Percentiles rank a stretch among this genome's conserved stretches.
These are phyloP conservation scores for Bungarus multicinctus DNA, from an alignment of 2,113 vertebrate genomes.

Conservation along the genomic window DNA sequence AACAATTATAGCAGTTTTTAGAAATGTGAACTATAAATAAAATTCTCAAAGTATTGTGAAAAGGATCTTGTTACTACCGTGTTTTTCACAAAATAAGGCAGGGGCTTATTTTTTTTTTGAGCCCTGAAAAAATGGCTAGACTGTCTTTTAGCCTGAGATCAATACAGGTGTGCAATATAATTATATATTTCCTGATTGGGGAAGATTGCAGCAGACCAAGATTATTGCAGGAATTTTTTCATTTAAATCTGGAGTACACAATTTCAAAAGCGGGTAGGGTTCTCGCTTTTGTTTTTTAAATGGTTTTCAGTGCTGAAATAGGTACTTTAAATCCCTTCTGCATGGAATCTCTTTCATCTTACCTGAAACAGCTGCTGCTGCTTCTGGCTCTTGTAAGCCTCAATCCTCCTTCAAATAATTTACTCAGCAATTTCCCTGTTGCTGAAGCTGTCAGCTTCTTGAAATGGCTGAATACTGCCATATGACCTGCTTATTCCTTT, in stretches of 20 bases:
- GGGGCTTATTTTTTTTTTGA: too few relatives aligned
- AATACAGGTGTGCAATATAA: not conserved
- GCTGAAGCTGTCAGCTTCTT: not conserved
- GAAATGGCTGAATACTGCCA: not conserved
- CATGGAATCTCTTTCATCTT: not conserved
- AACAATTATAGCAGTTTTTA: not conserved
- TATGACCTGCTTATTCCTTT: not conserved
- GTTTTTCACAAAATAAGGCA: too few relatives aligned
- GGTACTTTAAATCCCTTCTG: not conserved
- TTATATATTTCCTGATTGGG: not conserved
- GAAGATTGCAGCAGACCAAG: not conserved
- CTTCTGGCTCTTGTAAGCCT: not conserved
- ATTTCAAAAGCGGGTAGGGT: not conserved
- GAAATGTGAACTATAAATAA: not conserved
- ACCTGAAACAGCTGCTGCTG: not conserved
- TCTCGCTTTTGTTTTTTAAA: not conserved
- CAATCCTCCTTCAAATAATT: not conserved
- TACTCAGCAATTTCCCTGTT: not conserved
- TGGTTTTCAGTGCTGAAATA: not conserved
- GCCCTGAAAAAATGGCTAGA: too few relatives aligned
- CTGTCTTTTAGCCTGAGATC: not conserved
- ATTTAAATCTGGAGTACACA: not conserved
- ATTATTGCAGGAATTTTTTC: not conserved
- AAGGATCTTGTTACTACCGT: not conserved
- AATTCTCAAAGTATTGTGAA: not conserved